Base-by-base conservation (phyloP, 2,113 vertebrate genomes). In the Patagioenas fasciata region DNA sequence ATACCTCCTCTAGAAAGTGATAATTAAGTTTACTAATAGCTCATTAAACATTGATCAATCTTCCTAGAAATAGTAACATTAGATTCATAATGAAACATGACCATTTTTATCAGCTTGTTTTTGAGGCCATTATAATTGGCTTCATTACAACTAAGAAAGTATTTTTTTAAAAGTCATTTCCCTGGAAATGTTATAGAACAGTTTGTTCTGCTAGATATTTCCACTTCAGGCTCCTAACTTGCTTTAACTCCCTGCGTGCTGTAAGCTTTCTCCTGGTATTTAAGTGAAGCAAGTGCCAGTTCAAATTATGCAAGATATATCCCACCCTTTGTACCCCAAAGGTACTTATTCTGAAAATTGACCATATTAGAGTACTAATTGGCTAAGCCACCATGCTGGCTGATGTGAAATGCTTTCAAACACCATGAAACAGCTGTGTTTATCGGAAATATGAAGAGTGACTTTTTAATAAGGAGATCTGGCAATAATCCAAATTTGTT, bases 381-480 rank as follows among this genome's bases (percentile, higher is more conserved):
- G 96, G 87, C 85, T 89, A 85, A 95, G 96, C 93, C 74, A 80
- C 93, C 94, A 94, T 62, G 93, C 96, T 93, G 95, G 93, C 91
- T 97, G 92, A 97, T 86, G 96, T 96, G 96, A 96, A 97, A 96
- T 91, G 96, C 70, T 87, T 96, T 97, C 94, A 96, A 97, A 97
- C 70, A 81, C 86, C 96, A 95, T 85, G 75, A 89, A 97, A 93
- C 95, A 97, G 97, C 97, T 97, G 97, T 95, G 96, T 96, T 96
- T 97, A 97, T 71, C 51, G 56, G 96, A 97, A 97, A 97, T 96
- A 97, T 80, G 92, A 97, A 97, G 94, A 97, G 96, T 97, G 97
- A 97, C 95, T 97, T 96, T 97, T 97, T 97, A 97, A 97, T 96
- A 96, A 97, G 97, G 94, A 97, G 96, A 95, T 92, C 85, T 97